These are phyloP conservation scores for Hepsetus odoe DNA, from an alignment of 2,113 vertebrate genomes.

Conservation along the genomic window DNA sequence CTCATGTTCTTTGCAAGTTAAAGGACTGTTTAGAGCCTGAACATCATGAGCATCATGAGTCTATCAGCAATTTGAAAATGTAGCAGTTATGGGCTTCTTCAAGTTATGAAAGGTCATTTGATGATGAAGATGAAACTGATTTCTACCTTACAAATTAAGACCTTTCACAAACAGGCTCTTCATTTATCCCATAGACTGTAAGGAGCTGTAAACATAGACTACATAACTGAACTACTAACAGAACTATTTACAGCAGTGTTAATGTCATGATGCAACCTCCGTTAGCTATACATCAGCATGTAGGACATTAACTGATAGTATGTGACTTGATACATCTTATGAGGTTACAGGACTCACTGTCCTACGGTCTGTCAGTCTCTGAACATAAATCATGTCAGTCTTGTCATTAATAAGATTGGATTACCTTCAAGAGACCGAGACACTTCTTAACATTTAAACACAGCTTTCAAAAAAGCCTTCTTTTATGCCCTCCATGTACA, in stretches of 20 bases:
- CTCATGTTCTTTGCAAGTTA: too few species aligned
- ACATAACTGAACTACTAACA: not conserved
- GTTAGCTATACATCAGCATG: conserved; percentile 20
- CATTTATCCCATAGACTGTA: not conserved
- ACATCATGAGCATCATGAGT: too few species aligned
- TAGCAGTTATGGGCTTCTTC: not conserved
- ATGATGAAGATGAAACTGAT: too few species aligned
- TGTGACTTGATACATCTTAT: conserved; percentile 40
- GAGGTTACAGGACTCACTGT: conserved; percentile 29
- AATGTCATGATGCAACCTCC: conserved; percentile 33
- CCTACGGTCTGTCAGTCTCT: conserved; percentile 9
- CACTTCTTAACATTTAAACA: conserved; percentile 19
- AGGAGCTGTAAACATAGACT: not conserved
- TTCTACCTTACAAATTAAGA: too few species aligned
- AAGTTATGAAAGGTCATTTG: not conserved
- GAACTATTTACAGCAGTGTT: conserved; percentile 37
- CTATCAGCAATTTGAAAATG: not conserved
- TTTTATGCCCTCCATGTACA: not conserved
- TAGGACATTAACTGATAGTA: conserved; percentile 35
- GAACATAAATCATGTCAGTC: conserved; percentile 34
- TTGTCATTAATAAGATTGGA: conserved; percentile 42
- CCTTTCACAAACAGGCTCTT: not conserved
- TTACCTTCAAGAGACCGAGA: conserved; percentile 29
- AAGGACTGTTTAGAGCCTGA: too few species aligned
- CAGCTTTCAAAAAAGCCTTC: not conserved